These are phyloP conservation scores for Apaloderma vittatum DNA, from an alignment of 2,113 vertebrate species.

Conservation along the genomic window DNA sequence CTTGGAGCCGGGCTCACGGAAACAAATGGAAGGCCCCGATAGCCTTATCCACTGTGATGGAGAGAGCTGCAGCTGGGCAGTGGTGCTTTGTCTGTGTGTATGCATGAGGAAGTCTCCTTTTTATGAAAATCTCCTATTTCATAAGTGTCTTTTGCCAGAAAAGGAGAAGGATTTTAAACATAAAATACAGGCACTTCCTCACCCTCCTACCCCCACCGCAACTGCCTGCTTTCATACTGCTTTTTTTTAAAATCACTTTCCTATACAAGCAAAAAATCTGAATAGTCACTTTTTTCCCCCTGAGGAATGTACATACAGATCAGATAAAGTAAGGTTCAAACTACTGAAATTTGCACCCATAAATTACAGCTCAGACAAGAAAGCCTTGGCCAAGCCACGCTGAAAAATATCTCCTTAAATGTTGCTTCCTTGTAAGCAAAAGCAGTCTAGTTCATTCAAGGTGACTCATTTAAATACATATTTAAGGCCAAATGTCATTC, in stretches of 20 bases:
- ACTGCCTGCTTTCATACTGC: not conserved
- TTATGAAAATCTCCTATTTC: not conserved
- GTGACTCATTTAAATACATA: slow-evolving; percentile 24
- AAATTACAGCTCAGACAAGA: not conserved
- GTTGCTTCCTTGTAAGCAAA: not conserved
- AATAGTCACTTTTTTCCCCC: not conserved
- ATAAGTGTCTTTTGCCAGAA: not conserved
- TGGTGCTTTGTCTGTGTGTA: fast-evolving
- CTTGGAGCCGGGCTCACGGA: too few species aligned
- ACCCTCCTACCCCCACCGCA: fast-evolving
- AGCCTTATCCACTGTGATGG: not conserved
- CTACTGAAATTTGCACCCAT: not conserved
- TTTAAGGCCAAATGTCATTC: slow-evolving; percentile 16
- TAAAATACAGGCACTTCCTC: not conserved
- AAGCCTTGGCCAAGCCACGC: not conserved
- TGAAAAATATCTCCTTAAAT: slow-evolving; percentile 1
- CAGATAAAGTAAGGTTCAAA: not conserved
- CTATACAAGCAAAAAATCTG: not conserved
- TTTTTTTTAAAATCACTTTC: not conserved
- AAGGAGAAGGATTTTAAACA: not conserved
- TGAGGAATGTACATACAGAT: not conserved
- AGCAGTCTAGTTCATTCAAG: not conserved
- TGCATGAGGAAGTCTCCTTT: not conserved
- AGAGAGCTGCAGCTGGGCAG: not conserved
- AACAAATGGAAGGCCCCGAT: not conserved